Percentiles rank a stretch among this genome's conserved stretches.
Evolutionary conservation across 2,888 invertebrate genomes (phyloP).

Genomic region (Sphecodes monilicornis): DNA sequence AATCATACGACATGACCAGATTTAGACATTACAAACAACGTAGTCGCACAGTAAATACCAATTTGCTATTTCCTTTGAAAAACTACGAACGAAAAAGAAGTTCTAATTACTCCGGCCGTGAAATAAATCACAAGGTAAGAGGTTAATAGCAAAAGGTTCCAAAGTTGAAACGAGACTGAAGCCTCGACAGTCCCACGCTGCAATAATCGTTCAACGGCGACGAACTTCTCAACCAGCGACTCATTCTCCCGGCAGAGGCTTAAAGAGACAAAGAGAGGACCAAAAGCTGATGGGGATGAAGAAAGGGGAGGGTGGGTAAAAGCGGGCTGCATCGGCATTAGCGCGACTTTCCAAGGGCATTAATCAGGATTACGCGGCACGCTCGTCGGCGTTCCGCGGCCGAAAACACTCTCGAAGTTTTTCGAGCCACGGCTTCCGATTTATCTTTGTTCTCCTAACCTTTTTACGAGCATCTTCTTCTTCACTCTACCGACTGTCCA

Average conservation of each 20-base stretch:
- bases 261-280: constrained; percentile 25
- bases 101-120: neutral
- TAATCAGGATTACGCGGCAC: constrained; percentile 83
- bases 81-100: neutral
- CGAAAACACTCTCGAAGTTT: constrained; percentile 70
- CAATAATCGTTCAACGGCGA: constrained; percentile 12
- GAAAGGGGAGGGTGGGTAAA: constrained; percentile 56
- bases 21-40: neutral
- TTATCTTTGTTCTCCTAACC: constrained; percentile 48
- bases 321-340: constrained; percentile 79
- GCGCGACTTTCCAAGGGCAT: constrained; percentile 80
- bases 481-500: constrained; percentile 67
- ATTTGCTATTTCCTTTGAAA: neutral
- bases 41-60: neutral
- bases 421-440: constrained; percentile 55
- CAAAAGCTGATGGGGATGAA: constrained; percentile 56
- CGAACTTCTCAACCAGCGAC: neutral
- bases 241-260: constrained; percentile 1
- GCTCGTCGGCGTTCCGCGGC: constrained; percentile 72
- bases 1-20: neutral
- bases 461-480: constrained; percentile 53
- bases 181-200: neutral
- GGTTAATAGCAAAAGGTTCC: neutral
- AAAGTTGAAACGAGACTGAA: neutral
- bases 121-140: neutral